Base-by-base conservation (phyloP, 1,140 invertebrate genomes). In the Zeugodacus cucurbitae region DNA sequence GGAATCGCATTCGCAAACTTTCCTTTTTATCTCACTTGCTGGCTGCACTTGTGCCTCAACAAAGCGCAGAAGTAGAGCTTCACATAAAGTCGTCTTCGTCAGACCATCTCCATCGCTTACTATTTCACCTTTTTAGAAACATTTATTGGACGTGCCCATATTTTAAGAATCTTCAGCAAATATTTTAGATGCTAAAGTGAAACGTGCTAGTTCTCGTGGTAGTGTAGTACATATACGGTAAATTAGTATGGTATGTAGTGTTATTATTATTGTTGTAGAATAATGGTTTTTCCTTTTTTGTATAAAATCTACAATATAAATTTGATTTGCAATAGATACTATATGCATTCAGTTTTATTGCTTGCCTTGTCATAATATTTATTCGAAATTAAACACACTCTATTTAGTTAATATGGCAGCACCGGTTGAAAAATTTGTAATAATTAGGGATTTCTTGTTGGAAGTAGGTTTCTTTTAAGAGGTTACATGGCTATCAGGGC, bases 141-240 rank as follows among this genome's bases (percentile, higher is more conserved):
- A 48, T 48, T 82, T 48, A 82, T 48, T 48, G n/a, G 41, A 82
- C 34, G n/a, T 29, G 41, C 37, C 48, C 74, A 41, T 48, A 82
- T 26, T 82, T 82, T 82, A 41, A 48, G 34, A 82, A 48, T 82
- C 74, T 82, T 48, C n/a, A 82, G 44, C 74, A 82, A 44, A 82
- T 82, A 82, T 82, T 82, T 48, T n/a, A 82, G 41, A 54, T 48
- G 74, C 41, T 82, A 82, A 82, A 48, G 41, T 17, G 44, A n/a
- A 82, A 48, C 48, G 2, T 20, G 74, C 29, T 82, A 82, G 74
- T 48, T 48, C 74, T 41, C 20, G 34, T 11, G n/a, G 41, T 82
- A 22, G 22, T 82, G 44, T 2, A 48, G 41, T 29, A 26, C 64
- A 82, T 48, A 10, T 41, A 82, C 11, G 32, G 2, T 11, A 62